Evolutionary conservation across 2,888 invertebrate genomes (phyloP), one percentile per base, ranked within the genome.

Genomic region (Xestia sexstrigata): DNA sequence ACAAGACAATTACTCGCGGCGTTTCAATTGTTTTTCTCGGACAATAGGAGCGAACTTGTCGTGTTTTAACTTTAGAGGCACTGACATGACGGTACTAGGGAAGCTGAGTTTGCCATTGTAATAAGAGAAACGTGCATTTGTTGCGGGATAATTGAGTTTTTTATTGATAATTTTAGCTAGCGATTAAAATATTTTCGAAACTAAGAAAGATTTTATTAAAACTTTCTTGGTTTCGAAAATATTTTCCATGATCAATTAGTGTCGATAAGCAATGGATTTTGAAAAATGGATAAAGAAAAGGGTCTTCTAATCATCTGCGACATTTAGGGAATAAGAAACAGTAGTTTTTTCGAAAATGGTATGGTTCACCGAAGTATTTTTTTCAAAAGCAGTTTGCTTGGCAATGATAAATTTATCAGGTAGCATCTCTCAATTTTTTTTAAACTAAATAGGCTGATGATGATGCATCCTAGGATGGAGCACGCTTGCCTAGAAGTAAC

Each of bases 1-100:
- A 67, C 35, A 49, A 65, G 26, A 78, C 80, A 83, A 87, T 87
- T 85, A 84, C 82, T 68, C 60, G 69, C 62, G 62, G 65, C 70
- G 63, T 78, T 78, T 42, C 77, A 67, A 79, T 84, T 84, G 84
- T 85, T 84, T 82, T 68, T 23, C 60, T 65, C 23, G 13, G 60
- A 78, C 71, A 77, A 81, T 74, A 67, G 71, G 35, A 45, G 23
- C 52, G 42, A 70, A 74, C 60, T 65, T 68, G 67, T 55, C 15
- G 66, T 39, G 70, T 76, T 75, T 72, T 6, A 58, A 58, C n/a
- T 55, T 58, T 58, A 71, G 60, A 76, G 39, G 42, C 39, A 9
- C 35, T 74, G 72, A 35, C 62, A 35, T 71, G 35, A 66, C 1
- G 55, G 20, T 2, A 1, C 7, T 17, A 60, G 2, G 39, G 8